Evolutionary conservation across 2,113 vertebrate genomes (phyloP), one percentile per base, ranked within the genome.

Genomic region (Hippopotamus amphibius): DNA sequence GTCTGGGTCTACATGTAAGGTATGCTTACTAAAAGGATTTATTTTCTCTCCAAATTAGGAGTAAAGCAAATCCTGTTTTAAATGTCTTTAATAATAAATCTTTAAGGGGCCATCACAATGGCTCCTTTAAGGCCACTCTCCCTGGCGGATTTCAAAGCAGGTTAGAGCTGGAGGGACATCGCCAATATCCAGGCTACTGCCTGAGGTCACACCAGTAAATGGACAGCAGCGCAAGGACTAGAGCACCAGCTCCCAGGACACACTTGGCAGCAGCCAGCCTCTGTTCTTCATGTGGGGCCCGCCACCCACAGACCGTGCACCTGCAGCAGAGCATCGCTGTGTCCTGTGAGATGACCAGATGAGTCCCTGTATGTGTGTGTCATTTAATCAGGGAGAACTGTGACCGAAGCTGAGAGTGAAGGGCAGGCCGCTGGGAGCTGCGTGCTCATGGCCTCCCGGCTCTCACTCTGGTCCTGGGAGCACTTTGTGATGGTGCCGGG

Each of bases 61-160:
- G 37, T 65, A 65, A 41, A 66, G 41, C 33, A 53, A 69, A 55
- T 81, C 37, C 63, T 91, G 12, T 69, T 66, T 93, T 46, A 72
- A 80, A 22, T 94, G 57, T n/a, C 66, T 92, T 90, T 50, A 66
- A 63, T 37, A 79, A 48, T 83, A 50, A 84, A n/a, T 83, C 81
- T 48, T 65, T 15, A 30, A 11, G 89, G 28, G 8, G 55, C 53
- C 48, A n/a, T 63, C 85, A 30, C 37, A 72, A 0, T 30, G 37
- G 33, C 50, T 46, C 55, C 48, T 77, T 93, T 72, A 33, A 53
- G 74, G 13, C 65, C 50, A 46, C 16, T 28, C 50, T 69, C 46
- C 71, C 37, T 71, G 21, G 7, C 6, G 28, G 74, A 37, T 72
- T 83, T 68, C 61, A 30, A 21, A 74, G 69, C 55, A 33, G 11